Evolutionary conservation across 1,140 invertebrate species (phyloP), one percentile per base, ranked within the genome.

Genomic region (Drosophila dunni): DNA sequence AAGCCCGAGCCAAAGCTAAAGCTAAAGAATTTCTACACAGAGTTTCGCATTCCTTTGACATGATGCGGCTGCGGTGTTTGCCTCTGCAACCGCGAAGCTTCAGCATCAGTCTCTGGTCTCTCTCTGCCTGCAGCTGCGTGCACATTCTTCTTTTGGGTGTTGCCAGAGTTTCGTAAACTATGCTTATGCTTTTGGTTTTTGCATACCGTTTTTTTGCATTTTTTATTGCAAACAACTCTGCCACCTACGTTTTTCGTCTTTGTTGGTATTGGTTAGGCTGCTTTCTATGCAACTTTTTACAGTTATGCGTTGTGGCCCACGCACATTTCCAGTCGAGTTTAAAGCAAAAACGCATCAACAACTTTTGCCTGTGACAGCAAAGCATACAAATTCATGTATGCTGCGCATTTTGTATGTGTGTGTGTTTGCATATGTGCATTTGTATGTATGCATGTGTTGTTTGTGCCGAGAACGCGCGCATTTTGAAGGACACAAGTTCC

Each of bases 401-500:
- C 61, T 62, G 48, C 11, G 29, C 24, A 29, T 5, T 29, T 29
- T 3, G 24, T 29, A 65, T n/a, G 36, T 29, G 15, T 10, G 17
- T 53, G 24, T 44, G 8, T 44, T 17, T 60, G 24, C 29, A 62
- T 45, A 15, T 50, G 36, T 56, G 46, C 38, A 13, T 58, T 58
- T 78, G 40, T 13, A 44, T 65, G 20, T 50, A 10, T 46, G 56
- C 11, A 33, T 58, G 29, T 53, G 36, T 67, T 36, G 50, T 10
- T 58, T 75, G 66, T 66, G 63, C 44, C 48, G 65, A 40, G 60
- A 66, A 79, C 83, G 82, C 82, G 83, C 83, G 76, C 79, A 75
- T 66, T 86, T 88, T 78, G 83, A 88, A 88, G 83, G 83, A 88
- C 83, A 88, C 58, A 53, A 89, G 83, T 88, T 88, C 83, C 84